Base-by-base conservation (phyloP, 2,113 vertebrate species). In the Hippocampus mohnikei region DNA sequence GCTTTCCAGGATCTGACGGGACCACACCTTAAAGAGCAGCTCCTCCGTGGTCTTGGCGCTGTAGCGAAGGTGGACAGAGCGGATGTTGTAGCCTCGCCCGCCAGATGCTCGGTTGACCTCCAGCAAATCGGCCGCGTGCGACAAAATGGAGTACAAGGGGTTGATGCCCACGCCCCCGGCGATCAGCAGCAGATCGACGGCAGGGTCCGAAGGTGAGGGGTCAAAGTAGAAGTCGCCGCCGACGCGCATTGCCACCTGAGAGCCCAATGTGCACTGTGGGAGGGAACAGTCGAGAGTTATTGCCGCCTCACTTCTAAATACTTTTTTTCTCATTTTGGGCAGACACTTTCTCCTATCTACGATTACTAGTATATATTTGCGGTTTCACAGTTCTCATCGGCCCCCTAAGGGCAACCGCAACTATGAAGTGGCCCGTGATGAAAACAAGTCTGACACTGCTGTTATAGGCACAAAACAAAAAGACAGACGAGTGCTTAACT, bases 161-260 rank as follows among this genome's bases (percentile, higher is more conserved):
- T 98, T 98, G 88, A 98, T 98, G 65, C 96, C 96, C 0, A 98
- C 95, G 9, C 96, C 96, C 10, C 97, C 97, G 5, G 95, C 96
- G 70, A 99, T 93, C 82, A 99, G 84, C 74, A 98, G 89, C 37
- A 98, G 83, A 78, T 96, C 93, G 81, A 94, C 85, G 3, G 92
- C 80, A 12, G 91, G 80, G 37, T 95, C 94, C 41, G 88, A 83
- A 21, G 95, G 95, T 20, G 90, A 87, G 27, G 95, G 96, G 90
- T 97, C 93, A 81, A 95, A 97, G 91, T 92, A 98, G 92, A 99
- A 98, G 83, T 98, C 93, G 42, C 97, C 96, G 5, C 97, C 96
- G 42, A 95, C 94, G 77, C 96, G 90, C 66, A 98, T 84, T 53
- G 93, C 93, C 76, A 98, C 96, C 74, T 89, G 91, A 61, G 96